Evolutionary conservation across 2,797 vertebrate species (phyloP).

Genomic region (Cuniculus paca): DNA sequence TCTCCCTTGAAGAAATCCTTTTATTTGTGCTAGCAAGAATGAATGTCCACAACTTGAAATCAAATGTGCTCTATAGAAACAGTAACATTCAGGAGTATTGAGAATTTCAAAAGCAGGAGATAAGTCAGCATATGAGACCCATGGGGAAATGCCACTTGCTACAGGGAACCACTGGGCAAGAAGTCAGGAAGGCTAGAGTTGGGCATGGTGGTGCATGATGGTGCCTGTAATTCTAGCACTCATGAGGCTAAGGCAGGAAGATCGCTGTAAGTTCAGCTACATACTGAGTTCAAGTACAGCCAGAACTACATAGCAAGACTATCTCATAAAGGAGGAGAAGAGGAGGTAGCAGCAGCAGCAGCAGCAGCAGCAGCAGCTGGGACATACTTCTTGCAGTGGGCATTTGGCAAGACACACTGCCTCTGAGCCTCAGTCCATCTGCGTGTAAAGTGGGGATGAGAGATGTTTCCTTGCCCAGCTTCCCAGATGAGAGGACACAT

Average conservation of each 20-base stretch:
- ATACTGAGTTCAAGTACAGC: not conserved
- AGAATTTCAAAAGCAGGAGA: not conserved
- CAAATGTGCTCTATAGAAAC: not conserved
- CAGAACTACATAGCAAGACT: not conserved
- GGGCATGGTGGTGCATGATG: not conserved
- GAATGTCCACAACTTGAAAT: not conserved
- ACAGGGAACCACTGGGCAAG: not conserved
- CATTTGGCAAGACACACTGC: not conserved
- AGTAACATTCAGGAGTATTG: accelerated
- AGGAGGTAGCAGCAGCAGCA: not conserved
- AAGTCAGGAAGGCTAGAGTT: not conserved
- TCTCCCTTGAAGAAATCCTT: not conserved
- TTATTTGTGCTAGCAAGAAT: not conserved
- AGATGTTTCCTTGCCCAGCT: not conserved
- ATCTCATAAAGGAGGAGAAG: not conserved
- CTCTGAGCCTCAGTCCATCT: not conserved
- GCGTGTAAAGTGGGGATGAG: not conserved
- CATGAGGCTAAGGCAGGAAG: not conserved
- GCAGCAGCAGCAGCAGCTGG: not conserved
- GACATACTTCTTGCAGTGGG: not conserved
- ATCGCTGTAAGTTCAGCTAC: not conserved
- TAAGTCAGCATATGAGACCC: not conserved
- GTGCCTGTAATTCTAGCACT: not conserved
- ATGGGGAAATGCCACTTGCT: not conserved
- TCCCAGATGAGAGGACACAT: not conserved